phyloP scores from a whole-genome alignment of 2,888 invertebrate genomes.

The Ephialtes manifestator region DNA sequence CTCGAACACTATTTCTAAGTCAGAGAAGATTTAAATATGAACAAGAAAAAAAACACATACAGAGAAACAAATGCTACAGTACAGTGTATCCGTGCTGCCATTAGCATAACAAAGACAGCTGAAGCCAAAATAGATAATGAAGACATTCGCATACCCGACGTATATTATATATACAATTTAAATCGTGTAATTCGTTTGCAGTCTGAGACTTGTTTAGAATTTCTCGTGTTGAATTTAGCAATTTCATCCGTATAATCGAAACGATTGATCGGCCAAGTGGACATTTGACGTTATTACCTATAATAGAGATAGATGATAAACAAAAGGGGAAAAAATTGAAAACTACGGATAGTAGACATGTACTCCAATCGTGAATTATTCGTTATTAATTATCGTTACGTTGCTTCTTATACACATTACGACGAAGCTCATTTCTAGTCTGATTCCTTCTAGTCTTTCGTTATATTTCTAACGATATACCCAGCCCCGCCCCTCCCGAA shows the following conservation, averaged over 20 bases:
- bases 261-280: slow-evolving; percentile 76
- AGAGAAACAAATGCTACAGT: slow-evolving; percentile 73
- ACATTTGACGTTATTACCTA: slow-evolving; percentile 75
- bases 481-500: slow-evolving; percentile 67
- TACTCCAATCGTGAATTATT: slow-evolving; percentile 71
- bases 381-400: slow-evolving; percentile 71
- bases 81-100: slow-evolving; percentile 81
- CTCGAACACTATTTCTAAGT: slow-evolving; percentile 67
- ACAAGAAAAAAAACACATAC: slow-evolving; percentile 20
- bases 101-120: slow-evolving; percentile 78
- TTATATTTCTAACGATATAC: slow-evolving; percentile 65
- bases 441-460: slow-evolving; percentile 64
- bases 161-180: slow-evolving; percentile 74
- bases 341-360: slow-evolving; percentile 69
- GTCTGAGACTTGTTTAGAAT: slow-evolving; percentile 79
- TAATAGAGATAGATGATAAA: slow-evolving; percentile 78
- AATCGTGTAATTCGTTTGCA: slow-evolving; percentile 79
- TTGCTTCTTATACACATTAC: slow-evolving; percentile 72
- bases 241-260: slow-evolving; percentile 80
- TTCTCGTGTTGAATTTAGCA: slow-evolving; percentile 81
- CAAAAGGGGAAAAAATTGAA: slow-evolving; percentile 20
- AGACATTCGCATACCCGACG: slow-evolving; percentile 71
- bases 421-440: slow-evolving; percentile 73
- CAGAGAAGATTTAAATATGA: slow-evolving; percentile 52
- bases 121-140: slow-evolving; percentile 79